These are phyloP conservation scores for Fabriciana adippe DNA, from an alignment of 2,888 invertebrate species.

Conservation along the genomic window DNA sequence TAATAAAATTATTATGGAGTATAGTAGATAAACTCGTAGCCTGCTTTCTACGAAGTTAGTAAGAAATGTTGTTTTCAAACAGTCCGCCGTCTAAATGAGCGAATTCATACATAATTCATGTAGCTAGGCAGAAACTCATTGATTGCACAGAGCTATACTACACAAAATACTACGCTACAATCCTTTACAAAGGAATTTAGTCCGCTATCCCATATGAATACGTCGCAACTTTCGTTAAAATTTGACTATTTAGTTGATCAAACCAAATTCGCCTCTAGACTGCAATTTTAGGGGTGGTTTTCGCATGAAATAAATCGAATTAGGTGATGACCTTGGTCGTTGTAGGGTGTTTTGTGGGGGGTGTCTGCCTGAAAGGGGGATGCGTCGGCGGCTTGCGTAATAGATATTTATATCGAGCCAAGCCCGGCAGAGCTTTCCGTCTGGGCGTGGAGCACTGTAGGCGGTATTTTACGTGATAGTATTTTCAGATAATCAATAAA, in stretches of 20 bases:
- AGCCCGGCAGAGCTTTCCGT: constrained; percentile 31
- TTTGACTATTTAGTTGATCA: constrained; percentile 23
- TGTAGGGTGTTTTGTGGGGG: constrained; percentile 57
- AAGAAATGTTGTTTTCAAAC: constrained; percentile 40
- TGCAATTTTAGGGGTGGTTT: constrained; percentile 43
- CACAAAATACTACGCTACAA: constrained; percentile 51
- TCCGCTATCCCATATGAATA: constrained; percentile 46
- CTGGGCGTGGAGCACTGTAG: constrained; percentile 27
- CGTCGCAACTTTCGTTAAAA: constrained; percentile 32
- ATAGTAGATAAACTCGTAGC: background rate
- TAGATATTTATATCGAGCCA: constrained; percentile 67
- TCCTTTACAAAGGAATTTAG: constrained; percentile 45
- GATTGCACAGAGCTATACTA: constrained; percentile 57
- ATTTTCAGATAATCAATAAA: constrained; percentile 11
- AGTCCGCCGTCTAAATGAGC: constrained; percentile 49
- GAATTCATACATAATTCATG: constrained; percentile 65
- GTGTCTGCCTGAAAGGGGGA: constrained; percentile 59
- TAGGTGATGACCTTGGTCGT: constrained; percentile 71
- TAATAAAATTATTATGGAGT: background rate
- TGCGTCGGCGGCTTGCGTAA: constrained; percentile 71
- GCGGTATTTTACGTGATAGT: constrained; percentile 16
- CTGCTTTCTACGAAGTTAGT: background rate
- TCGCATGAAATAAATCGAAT: constrained; percentile 38
- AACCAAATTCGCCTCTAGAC: constrained; percentile 44
- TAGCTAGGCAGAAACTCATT: constrained; percentile 61